A percentile compares a stretch with the other conserved stretches of the same genome.
Evolutionary conservation across 2,888 invertebrate genomes (phyloP).

Genomic region (Xylocampa areola): DNA sequence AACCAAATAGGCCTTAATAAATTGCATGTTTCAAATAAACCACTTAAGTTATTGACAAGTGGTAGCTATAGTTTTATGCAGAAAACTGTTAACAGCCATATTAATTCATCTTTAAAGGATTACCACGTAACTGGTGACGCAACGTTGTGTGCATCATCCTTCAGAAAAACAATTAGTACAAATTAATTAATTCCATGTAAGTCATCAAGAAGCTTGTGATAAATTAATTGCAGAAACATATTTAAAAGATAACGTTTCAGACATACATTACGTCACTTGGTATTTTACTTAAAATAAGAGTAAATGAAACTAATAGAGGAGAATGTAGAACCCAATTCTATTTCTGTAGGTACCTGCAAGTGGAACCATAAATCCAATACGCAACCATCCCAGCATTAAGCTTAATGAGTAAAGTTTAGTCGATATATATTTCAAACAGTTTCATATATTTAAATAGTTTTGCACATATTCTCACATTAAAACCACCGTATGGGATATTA

Average conservation of each 20-base stretch:
- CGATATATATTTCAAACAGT: conserved; percentile 29
- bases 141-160: background rate
- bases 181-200: no score
- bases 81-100: conserved; percentile 19
- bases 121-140: conserved; percentile 13
- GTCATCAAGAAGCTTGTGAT: no score
- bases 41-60: conserved; percentile 28
- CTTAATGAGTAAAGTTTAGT: conserved; percentile 42
- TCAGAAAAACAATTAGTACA: no score
- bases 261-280: no score
- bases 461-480: conserved; percentile 44
- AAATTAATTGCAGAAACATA: no score
- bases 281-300: no score
- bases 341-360: conserved; percentile 1
- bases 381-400: conserved; percentile 14
- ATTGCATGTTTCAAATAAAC: conserved; percentile 31
- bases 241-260: no score
- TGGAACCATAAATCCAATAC: conserved; percentile 22
- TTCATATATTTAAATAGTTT: background rate
- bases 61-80: conserved; percentile 19
- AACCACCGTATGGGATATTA: conserved; percentile 40
- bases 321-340: background rate
- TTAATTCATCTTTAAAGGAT: conserved; percentile 37
- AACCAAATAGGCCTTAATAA: conserved; percentile 26
- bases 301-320: no score